Base-by-base conservation (phyloP, 2,888 invertebrate species). In the Creontiades dilutus region DNA sequence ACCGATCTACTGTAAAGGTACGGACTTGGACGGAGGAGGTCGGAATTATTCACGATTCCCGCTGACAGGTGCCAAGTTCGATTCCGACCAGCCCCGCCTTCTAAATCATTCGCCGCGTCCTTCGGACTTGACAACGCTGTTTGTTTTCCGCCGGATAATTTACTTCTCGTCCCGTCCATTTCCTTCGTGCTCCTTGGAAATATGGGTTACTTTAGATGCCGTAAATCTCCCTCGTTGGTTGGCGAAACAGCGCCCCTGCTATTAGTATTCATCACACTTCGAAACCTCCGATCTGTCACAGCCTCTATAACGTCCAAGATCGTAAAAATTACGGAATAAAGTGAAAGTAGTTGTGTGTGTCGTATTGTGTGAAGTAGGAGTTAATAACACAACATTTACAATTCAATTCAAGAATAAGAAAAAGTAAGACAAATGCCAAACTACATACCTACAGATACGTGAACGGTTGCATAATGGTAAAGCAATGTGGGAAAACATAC, bases 141-240 rank as follows among this genome's bases (percentile, higher is more conserved):
- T 85, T 85, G 85, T 85, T 85, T 85, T 85, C 52, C 61, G 37
- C 61, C n/a, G 85, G 85, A 57, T 85, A 85, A 85, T 85, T 85
- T 85, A 85, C 85, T 85, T 85, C 85, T 78, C 47, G 46, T 78
- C 78, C 37, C 46, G 37, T 47, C 78, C 78, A 78, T 78, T 46
- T 78, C 78, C 46, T 78, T 28, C 78, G 78, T 28, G 28, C 68
- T 78, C 78, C 46, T 47, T 16, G 46, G 78, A 78, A 78, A 78
- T 78, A 78, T 78, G 78, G 78, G 78, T 78, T 78, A 78, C 47
- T 78, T 47, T 78, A 76, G 76, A 28, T 13, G 78, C 78, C 78
- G 47, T 78, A 78, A 47, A 78, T 78, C 19, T 19, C 78, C 46
- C 19, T 19, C 16, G 68, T 68, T 68, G 68, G 68, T 68, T 68